These are phyloP conservation scores for Drosophila setosimentum DNA, from an alignment of 2,888 invertebrate species.

Conservation along the genomic window DNA sequence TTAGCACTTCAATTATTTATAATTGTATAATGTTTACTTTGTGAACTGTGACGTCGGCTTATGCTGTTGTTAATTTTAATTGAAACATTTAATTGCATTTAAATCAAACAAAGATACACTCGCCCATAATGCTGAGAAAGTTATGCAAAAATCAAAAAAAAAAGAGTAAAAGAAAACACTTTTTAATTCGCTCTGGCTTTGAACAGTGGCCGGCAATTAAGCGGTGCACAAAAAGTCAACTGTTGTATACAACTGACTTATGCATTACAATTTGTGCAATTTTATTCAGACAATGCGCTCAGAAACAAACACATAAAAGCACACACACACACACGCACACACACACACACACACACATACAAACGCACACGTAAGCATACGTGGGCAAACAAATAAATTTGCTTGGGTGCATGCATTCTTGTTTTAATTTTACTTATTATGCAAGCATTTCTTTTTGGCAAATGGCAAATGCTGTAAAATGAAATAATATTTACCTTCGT, in stretches of 20 bases:
- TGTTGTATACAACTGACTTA: slow-evolving; percentile 20
- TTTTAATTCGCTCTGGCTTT: slow-evolving; percentile 24
- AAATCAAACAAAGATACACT: slow-evolving; percentile 48
- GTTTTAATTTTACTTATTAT: slow-evolving; percentile 52
- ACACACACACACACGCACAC: background rate
- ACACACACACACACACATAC: background rate
- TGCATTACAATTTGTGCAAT: slow-evolving; percentile 40
- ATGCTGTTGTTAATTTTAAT: slow-evolving; percentile 71
- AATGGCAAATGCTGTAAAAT: slow-evolving; percentile 54
- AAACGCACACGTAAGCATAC: background rate
- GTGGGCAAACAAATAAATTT: slow-evolving; percentile 19
- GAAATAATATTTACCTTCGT: slow-evolving; percentile 79
- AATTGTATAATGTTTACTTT: slow-evolving; percentile 74
- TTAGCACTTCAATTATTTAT: slow-evolving; percentile 73
- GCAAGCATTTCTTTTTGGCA: slow-evolving; percentile 47
- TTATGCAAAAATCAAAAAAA: slow-evolving; percentile 24
- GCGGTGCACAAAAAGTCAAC: slow-evolving; percentile 30
- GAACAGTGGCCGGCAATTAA: slow-evolving; percentile 55
- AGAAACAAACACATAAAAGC: slow-evolving; percentile 4
- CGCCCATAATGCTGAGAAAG: slow-evolving; percentile 22
- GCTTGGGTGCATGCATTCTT: slow-evolving; percentile 12
- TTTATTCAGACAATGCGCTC: slow-evolving; percentile 49
- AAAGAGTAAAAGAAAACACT: too few relatives aligned
- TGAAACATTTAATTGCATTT: slow-evolving; percentile 76
- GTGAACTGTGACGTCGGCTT: slow-evolving; percentile 59